Percentiles rank a stretch among this genome's conserved stretches.
Evolutionary conservation across 2,797 vertebrate genomes (phyloP).

Genomic region (Amphiprion clarkii): DNA sequence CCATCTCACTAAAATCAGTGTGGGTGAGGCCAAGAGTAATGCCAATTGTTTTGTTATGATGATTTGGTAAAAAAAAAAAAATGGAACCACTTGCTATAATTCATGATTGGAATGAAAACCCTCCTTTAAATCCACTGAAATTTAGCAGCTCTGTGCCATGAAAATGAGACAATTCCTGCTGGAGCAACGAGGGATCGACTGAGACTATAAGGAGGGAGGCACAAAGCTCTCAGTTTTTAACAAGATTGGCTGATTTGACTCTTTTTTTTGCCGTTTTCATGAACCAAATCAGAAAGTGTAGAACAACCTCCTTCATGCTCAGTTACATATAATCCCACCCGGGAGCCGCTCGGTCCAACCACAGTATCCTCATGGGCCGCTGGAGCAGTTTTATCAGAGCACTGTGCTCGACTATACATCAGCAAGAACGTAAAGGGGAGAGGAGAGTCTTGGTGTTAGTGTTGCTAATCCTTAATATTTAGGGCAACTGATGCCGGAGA

Average conservation of each 20-base stretch:
- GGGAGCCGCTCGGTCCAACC: constrained; percentile 45
- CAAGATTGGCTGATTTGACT: constrained; percentile 32
- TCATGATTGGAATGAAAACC: too few species aligned
- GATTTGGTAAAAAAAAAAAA: too few species aligned
- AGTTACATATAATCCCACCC: constrained; percentile 48
- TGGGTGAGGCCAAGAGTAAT: too few species aligned
- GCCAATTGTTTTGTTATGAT: too few species aligned
- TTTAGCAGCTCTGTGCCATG: too few species aligned
- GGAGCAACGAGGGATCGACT: too few species aligned
- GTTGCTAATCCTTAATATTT: neutral
- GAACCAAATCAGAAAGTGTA: constrained; percentile 36
- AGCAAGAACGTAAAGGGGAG: constrained; percentile 1
- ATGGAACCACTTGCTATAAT: too few species aligned
- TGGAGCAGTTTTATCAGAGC: constrained; percentile 27
- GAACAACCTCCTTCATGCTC: constrained; percentile 53
- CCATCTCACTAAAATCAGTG: too few species aligned
- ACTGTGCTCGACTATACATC: constrained; percentile 20
- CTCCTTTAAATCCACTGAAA: too few species aligned
- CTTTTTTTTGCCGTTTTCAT: constrained; percentile 10
- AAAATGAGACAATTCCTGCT: too few species aligned
- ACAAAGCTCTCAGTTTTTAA: neutral
- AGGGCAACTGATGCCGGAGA: neutral
- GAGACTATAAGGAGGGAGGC: neutral
- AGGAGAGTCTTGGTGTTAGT: constrained; percentile 1
- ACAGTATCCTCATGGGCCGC: constrained; percentile 28